A percentile compares a stretch with the other conserved stretches of the same genome.
Conservation (phyloP, 2,888 invertebrate genomes). For the Strigamia maritima region DNA sequence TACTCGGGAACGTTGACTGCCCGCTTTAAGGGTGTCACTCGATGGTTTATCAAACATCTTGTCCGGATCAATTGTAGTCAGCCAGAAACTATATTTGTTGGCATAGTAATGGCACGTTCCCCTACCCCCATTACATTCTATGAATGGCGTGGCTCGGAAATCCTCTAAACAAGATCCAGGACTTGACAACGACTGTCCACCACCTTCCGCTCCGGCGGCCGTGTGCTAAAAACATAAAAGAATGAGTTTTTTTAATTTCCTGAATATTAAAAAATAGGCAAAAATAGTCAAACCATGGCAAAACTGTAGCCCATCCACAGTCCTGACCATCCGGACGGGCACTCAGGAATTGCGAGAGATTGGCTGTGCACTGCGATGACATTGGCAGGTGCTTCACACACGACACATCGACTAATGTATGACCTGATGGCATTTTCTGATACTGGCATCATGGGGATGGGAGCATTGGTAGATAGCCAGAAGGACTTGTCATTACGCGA, state of each 20-base stretch:
- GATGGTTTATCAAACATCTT: conserved; percentile 82
- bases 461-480: conserved; percentile 87
- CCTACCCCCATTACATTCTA: conserved; percentile 95
- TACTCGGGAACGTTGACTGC: conserved; percentile 73
- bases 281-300: conserved; percentile 73
- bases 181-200: conserved; percentile 90
- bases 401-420: conserved; percentile 88
- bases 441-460: conserved; percentile 94
- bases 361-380: conserved; percentile 96
- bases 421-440: conserved; percentile 72
- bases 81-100: conserved; percentile 97
- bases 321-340: conserved; percentile 83
- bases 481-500: conserved; percentile 93
- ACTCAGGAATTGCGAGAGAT: conserved; percentile 74
- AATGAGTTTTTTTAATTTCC: neutral
- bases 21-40: conserved; percentile 87
- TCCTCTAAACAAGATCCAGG: conserved; percentile 96
- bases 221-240: conserved; percentile 73
- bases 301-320: conserved; percentile 98
- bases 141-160: conserved; percentile 96
- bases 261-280: neutral
- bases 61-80: conserved; percentile 82
- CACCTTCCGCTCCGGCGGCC: conserved; percentile 93
- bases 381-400: conserved; percentile 95
- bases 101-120: conserved; percentile 93